phyloP scores from a whole-genome alignment of 2,113 vertebrate genomes.

The Pomatostomus ruficeps region DNA sequence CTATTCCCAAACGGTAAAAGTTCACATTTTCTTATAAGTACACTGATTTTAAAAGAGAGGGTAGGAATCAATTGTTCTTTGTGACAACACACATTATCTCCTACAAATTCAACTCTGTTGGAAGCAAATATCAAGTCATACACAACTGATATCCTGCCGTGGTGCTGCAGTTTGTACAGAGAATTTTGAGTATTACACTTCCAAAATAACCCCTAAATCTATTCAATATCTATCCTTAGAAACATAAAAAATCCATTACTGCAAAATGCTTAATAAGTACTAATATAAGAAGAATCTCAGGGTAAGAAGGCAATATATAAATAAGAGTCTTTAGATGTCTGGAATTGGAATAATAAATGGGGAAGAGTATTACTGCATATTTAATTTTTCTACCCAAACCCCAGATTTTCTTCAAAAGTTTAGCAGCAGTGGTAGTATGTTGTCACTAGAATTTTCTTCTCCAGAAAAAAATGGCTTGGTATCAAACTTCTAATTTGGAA shows the following conservation, averaged over 20 bases:
- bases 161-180: neutral
- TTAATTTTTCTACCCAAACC: neutral
- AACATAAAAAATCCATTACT: neutral
- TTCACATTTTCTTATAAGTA: neutral
- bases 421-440: neutral
- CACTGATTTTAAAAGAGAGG: neutral
- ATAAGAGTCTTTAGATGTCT: neutral
- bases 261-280: neutral
- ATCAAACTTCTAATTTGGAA: neutral
- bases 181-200: neutral
- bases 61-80: neutral
- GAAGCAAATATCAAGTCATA: neutral
- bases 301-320: neutral
- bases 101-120: neutral
- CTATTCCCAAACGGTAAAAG: neutral
- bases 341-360: neutral
- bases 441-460: neutral
- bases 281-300: neutral
- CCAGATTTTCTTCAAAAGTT: neutral
- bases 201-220: neutral
- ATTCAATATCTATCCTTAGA: neutral
- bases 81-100: neutral
- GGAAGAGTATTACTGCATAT: neutral
- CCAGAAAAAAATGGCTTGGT: neutral
- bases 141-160: neutral